Conservation (phyloP, 2,797 vertebrate genomes). For the Macroramphosus scolopax region DNA sequence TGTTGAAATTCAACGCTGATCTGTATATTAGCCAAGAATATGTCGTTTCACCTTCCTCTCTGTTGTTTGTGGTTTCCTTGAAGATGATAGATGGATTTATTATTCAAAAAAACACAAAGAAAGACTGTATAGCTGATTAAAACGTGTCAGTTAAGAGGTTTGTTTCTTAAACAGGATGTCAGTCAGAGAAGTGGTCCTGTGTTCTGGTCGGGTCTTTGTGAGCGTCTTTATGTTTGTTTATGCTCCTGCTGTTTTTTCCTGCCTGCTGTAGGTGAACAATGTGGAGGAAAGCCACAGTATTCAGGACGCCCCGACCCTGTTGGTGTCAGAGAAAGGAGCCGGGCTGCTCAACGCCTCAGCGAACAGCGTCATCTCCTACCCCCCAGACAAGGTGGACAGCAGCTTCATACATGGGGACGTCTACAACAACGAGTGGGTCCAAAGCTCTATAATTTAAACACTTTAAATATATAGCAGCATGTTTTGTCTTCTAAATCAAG, state of each 20-base stretch:
- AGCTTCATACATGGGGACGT: constrained; percentile 59
- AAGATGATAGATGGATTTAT: too few relatives aligned
- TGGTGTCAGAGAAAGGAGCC: constrained; percentile 84
- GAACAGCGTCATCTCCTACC: constrained; percentile 76
- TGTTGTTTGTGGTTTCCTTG: background rate
- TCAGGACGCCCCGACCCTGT: constrained; percentile 83
- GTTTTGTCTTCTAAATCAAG: background rate
- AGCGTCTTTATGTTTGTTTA: constrained; percentile 47
- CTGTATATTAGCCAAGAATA: too few relatives aligned
- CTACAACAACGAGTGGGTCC: constrained; percentile 65
- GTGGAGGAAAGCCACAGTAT: constrained; percentile 79
- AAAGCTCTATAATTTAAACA: constrained; percentile 1
- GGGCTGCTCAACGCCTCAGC: constrained; percentile 71
- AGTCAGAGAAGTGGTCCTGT: background rate
- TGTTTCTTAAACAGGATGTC: constrained; percentile 27
- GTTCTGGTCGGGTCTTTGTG: constrained; percentile 10
- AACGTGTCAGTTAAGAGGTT: background rate
- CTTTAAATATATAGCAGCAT: background rate
- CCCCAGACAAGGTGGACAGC: constrained; percentile 65
- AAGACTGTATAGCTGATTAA: background rate
- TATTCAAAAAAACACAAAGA: too few relatives aligned
- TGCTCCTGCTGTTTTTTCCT: constrained; percentile 48
- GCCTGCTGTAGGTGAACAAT: constrained; percentile 83
- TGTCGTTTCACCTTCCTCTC: background rate
- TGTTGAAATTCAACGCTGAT: too few relatives aligned